A percentile compares a stretch with the other conserved stretches of the same genome.
phyloP scores from a whole-genome alignment of 2,888 invertebrate species.

The Dorcus parallelipipedus region DNA sequence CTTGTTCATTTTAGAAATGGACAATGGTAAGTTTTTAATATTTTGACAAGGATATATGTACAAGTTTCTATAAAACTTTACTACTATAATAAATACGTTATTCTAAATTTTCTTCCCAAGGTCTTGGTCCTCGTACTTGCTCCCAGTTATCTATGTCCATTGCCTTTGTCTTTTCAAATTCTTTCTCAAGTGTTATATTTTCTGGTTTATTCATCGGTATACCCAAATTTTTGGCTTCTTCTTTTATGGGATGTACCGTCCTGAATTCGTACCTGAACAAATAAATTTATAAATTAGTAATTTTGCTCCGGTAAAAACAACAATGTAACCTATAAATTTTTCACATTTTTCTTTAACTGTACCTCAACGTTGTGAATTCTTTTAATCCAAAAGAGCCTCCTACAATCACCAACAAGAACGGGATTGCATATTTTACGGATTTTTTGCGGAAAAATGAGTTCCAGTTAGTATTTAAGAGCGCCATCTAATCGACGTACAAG shows the following conservation, averaged over 20 bases:
- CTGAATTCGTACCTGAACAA: slow-evolving; percentile 54
- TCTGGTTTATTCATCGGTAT: slow-evolving; percentile 62
- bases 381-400: slow-evolving; percentile 75
- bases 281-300: background rate
- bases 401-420: slow-evolving; percentile 68
- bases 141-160: slow-evolving; percentile 81
- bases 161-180: slow-evolving; percentile 69
- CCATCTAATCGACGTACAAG: background rate
- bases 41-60: too few relatives aligned
- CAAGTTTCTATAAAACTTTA: too few relatives aligned
- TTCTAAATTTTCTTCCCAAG: slow-evolving; percentile 66
- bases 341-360: background rate
- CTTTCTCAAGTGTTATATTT: slow-evolving; percentile 69
- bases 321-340: background rate
- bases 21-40: too few relatives aligned
- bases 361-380: slow-evolving; percentile 74
- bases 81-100: background rate
- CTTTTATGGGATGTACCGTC: slow-evolving; percentile 53
- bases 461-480: background rate
- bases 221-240: slow-evolving; percentile 66
- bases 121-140: slow-evolving; percentile 79
- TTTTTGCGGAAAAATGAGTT: slow-evolving; percentile 6
- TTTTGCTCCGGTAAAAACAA: too few relatives aligned
- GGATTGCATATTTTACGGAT: slow-evolving; percentile 57
- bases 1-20: too few relatives aligned